Conservation (phyloP, 2,113 vertebrate species). For the Agelaius tricolor region DNA sequence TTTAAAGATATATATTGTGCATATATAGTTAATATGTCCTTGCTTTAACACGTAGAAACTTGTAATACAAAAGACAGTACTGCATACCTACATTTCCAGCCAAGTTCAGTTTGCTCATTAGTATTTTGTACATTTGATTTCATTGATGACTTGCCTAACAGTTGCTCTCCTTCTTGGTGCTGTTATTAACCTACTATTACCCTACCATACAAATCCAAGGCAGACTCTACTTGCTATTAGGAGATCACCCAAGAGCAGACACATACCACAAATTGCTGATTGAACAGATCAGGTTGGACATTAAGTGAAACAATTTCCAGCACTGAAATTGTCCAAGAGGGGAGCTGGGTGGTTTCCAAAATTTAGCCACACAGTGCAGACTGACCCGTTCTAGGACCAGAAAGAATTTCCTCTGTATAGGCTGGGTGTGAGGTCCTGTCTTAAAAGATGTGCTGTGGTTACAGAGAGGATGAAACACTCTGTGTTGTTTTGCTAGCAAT, state of each 20-base stretch:
- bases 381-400: not conserved
- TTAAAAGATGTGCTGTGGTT: not conserved
- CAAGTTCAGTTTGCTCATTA: not conserved
- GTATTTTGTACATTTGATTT: not conserved
- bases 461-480: not conserved
- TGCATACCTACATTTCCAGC: not conserved
- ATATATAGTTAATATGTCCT: not conserved
- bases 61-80: not conserved
- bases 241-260: not conserved
- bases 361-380: not conserved
- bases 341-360: not conserved
- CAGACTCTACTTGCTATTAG: not conserved
- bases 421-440: accelerated
- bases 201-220: not conserved
- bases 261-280: not conserved
- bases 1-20: not conserved
- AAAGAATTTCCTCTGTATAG: not conserved
- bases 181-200: not conserved
- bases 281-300: not conserved
- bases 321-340: not conserved
- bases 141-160: not conserved
- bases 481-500: not conserved
- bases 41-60: not conserved
- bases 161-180: not conserved
- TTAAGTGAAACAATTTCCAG: not conserved